Evolutionary conservation across 1,140 invertebrate genomes (phyloP), one percentile per base, ranked within the genome.

Genomic region (Drosophila pseudoobscura): DNA sequence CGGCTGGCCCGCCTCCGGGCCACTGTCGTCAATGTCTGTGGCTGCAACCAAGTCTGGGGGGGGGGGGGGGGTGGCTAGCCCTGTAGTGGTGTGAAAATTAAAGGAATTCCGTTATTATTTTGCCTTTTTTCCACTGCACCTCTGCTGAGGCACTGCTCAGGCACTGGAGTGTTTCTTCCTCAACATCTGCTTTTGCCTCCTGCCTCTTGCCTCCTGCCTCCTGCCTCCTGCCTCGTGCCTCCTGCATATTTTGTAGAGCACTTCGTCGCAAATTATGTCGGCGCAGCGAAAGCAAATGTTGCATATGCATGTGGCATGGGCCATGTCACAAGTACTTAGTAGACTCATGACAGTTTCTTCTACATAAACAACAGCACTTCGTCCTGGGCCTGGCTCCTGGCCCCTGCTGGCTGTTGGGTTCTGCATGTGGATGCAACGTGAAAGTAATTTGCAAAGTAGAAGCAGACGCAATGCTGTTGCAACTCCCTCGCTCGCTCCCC

Each of bases 101-200:
- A 87, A 87, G 83, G 83, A 88, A 87, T 87, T 88, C 83, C 83
- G 83, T 88, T 87, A 87, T 87, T 87, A 87, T 87, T 88, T 87
- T 57, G 75, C 71, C 75, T 88, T 76, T 88, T 82, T 87, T 70
- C 20, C 35, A 50, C 46, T 41, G n/a, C 47, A 35, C 57, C 7
- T 49, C 59, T 39, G 9, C 43, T 11, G 8, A 11, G 31, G 9
- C 31, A 3, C 9, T 35, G 35, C 35, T 3, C 31, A 11, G 31
- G 9, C 35, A 13, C 11, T 39, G 35, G 24, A 5, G 4, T 39
- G 35, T 39, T 39, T 39, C 35, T 39, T 39, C 35, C 35, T 13
- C 11, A 9, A 39, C 35, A 39, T 39, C 4, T 39, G 35, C 35
- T 11, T 53, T 13, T 52, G 8, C 47, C 31, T 61, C 44, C n/a